Conservation (phyloP, 2,113 vertebrate species). For the Nycticorax nycticorax region DNA sequence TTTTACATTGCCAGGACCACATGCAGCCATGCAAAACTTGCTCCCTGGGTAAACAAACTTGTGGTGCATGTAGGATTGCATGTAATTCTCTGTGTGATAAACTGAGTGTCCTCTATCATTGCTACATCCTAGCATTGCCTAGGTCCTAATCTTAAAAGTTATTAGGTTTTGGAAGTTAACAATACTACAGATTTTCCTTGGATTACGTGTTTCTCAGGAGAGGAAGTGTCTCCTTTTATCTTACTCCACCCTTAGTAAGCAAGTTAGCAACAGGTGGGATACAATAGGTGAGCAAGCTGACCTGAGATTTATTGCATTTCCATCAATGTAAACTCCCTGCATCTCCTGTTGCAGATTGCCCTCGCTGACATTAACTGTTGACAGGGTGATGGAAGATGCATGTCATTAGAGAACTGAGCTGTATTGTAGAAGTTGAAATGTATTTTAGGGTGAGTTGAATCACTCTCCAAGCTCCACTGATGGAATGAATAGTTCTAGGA, state of each 20-base stretch:
- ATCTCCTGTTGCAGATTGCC: background rate
- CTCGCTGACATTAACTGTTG: background rate
- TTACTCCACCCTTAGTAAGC: background rate
- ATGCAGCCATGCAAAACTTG: background rate
- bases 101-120: background rate
- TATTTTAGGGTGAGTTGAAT: background rate
- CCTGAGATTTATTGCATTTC: background rate
- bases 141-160: background rate
- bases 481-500: background rate
- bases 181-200: background rate
- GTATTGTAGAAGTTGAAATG: background rate
- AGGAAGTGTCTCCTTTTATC: background rate
- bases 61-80: background rate
- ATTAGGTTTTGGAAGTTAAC: background rate
- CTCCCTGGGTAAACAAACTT: background rate
- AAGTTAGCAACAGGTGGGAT: background rate
- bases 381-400: background rate
- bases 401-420: background rate
- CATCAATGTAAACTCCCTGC: background rate
- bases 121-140: background rate
- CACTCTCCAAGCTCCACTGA: background rate
- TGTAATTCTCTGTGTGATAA: background rate
- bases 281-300: background rate
- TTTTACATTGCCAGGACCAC: background rate
- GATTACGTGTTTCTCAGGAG: background rate